Evolutionary conservation across 2,888 invertebrate genomes (phyloP).

Genomic region (Ferdinandea cuprea): DNA sequence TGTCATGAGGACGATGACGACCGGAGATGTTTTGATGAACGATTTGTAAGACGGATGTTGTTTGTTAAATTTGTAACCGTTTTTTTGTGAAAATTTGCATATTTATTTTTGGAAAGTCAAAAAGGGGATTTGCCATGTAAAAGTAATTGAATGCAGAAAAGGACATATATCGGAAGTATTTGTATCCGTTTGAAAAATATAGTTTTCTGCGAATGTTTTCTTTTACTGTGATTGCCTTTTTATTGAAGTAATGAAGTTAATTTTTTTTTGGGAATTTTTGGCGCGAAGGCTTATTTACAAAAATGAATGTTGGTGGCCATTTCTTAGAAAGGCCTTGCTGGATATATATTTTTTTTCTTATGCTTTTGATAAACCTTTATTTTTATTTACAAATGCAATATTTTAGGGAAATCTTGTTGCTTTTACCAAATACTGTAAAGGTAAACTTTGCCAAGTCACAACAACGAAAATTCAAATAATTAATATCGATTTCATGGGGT

Average conservation of each 20-base stretch:
- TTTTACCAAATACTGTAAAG: too few species aligned
- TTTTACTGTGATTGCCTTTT: conserved; percentile 15
- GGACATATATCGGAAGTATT: conserved; percentile 8
- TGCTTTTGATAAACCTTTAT: too few species aligned
- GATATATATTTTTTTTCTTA: too few species aligned
- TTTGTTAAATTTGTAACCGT: conserved; percentile 67
- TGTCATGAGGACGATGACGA: conserved; percentile 7
- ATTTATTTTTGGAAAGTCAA: conserved; percentile 40
- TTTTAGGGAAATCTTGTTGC: too few species aligned
- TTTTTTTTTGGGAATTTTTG: neutral
- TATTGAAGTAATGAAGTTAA: neutral
- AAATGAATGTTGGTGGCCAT: neutral
- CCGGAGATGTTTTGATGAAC: conserved; percentile 66
- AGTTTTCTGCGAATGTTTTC: conserved; percentile 46
- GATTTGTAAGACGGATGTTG: conserved; percentile 55
- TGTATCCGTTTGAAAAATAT: neutral
- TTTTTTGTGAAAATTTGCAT: conserved; percentile 51
- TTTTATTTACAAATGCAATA: too few species aligned
- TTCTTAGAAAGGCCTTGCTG: neutral
- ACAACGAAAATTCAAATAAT: too few species aligned
- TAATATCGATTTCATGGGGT: too few species aligned
- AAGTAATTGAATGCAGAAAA: conserved; percentile 45
- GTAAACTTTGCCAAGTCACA: too few species aligned
- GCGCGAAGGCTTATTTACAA: neutral
- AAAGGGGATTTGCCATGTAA: conserved; percentile 57